phyloP scores from a whole-genome alignment of 2,888 invertebrate species.

The Eurytoma adleriae region DNA sequence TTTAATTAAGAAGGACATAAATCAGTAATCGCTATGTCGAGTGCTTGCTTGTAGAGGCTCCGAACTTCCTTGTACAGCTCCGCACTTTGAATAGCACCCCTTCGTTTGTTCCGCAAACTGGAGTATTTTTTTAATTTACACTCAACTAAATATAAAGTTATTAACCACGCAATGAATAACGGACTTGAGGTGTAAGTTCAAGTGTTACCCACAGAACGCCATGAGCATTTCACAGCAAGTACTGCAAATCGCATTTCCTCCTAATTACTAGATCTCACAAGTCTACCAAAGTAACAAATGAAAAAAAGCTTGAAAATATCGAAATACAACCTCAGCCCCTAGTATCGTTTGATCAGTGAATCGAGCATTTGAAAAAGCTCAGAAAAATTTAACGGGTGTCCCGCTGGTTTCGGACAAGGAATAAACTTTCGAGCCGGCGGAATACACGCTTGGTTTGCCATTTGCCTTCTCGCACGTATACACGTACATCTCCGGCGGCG shows the following conservation, averaged over 20 bases:
- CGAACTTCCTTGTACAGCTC: too few species aligned
- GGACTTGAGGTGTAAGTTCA: background rate
- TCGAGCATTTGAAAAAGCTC: too few species aligned
- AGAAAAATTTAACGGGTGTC: too few species aligned
- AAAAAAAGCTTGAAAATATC: background rate
- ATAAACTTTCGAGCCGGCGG: background rate
- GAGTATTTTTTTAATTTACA: too few species aligned
- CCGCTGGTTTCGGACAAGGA: background rate
- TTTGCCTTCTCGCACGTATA: conserved; percentile 7
- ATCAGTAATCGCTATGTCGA: too few species aligned
- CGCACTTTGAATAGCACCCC: too few species aligned
- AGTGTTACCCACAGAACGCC: background rate
- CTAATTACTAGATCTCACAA: conserved; percentile 28
- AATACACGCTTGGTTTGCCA: background rate
- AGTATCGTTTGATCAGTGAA: background rate
- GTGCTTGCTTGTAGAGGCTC: too few species aligned
- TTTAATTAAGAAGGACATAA: too few species aligned
- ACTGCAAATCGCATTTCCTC: conserved; percentile 7
- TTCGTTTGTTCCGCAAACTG: too few species aligned
- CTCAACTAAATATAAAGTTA: conserved; percentile 34
- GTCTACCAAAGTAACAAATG: background rate
- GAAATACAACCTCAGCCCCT: background rate
- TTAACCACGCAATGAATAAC: conserved; percentile 15
- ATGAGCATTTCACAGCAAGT: too few species aligned
- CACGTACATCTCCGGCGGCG: background rate